Evolutionary conservation across 2,888 invertebrate genomes (phyloP), one percentile per base, ranked within the genome.

Genomic region (Crematogaster levior): DNA sequence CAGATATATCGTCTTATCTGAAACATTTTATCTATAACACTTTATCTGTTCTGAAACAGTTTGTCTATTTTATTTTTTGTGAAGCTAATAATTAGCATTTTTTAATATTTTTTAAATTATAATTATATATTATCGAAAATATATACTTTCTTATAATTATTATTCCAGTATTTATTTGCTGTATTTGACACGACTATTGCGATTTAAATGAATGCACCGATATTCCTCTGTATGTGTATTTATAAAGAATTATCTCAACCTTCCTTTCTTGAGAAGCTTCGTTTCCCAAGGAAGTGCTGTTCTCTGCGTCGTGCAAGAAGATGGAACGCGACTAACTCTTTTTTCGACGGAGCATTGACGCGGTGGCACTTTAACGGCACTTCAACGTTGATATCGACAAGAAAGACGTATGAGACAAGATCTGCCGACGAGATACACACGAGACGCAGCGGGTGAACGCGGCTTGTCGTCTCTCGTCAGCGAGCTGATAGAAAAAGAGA

Each of bases 381-480:
- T 75, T 77, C 65, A 58, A 58, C 70, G 53, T 43, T 46, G 80
- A 61, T 72, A 82, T 73, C 80, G 85, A 85, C 83, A 85, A 83
- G 83, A 87, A 86, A 83, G 51, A 21, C 24, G 34, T 24, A 30
- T 61, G 75, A 79, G 37, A 68, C 46, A 56, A 89, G 85, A 88
- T 89, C 73, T 82, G 48, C 60, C 40, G 77, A 66, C 56, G 74
- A 85, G 90, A 88, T 86, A 86, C 84, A 88, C 82, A 61, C 70
- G 83, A 85, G 80, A 81, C 86, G 68, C 60, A 61, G 85, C 73
- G 80, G 85, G 65, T 51, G 77, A 81, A 68, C 83, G 74, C 72
- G 48, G 81, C 51, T 79, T 75, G 72, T 80, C 83, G 84, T 86
- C 70, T 84, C 85, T 89, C 85, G 70, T 85, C 84, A 58, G 83